Percentiles rank a stretch among this genome's conserved stretches.
Evolutionary conservation across 1,140 invertebrate genomes (phyloP).

Genomic region (Trissolcus basalis): DNA sequence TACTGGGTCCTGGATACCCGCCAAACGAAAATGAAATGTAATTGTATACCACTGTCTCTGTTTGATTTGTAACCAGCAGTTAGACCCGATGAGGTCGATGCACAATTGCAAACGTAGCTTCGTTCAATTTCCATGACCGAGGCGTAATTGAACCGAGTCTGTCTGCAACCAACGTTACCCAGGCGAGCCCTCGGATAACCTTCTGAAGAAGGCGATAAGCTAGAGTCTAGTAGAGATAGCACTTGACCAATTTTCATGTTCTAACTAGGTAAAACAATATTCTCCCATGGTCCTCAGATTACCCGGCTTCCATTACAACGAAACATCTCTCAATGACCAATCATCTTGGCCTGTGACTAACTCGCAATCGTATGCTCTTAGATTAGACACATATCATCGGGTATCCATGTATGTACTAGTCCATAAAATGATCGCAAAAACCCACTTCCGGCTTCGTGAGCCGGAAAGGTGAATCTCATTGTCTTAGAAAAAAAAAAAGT

Average conservation of each 20-base stretch:
- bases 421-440: constrained; percentile 36
- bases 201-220: constrained; percentile 45
- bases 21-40: too few relatives aligned
- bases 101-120: neutral
- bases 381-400: constrained; percentile 72
- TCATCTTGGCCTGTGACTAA: constrained; percentile 29
- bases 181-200: constrained; percentile 32
- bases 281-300: constrained; percentile 40
- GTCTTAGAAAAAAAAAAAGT: neutral
- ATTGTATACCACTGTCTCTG: too few relatives aligned
- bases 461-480: neutral
- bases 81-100: too few relatives aligned
- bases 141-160: neutral
- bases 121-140: neutral
- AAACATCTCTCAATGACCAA: constrained; percentile 4
- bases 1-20: too few relatives aligned
- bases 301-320: constrained; percentile 36
- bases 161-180: neutral
- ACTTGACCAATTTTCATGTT: constrained; percentile 70
- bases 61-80: too few relatives aligned
- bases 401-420: constrained; percentile 59
- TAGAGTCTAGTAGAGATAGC: constrained; percentile 64
- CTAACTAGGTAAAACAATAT: constrained; percentile 55
- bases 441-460: constrained; percentile 18
- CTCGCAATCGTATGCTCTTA: constrained; percentile 47